These are phyloP conservation scores for Drosophila ambigua DNA, from an alignment of 1,140 invertebrate species.

Conservation along the genomic window DNA sequence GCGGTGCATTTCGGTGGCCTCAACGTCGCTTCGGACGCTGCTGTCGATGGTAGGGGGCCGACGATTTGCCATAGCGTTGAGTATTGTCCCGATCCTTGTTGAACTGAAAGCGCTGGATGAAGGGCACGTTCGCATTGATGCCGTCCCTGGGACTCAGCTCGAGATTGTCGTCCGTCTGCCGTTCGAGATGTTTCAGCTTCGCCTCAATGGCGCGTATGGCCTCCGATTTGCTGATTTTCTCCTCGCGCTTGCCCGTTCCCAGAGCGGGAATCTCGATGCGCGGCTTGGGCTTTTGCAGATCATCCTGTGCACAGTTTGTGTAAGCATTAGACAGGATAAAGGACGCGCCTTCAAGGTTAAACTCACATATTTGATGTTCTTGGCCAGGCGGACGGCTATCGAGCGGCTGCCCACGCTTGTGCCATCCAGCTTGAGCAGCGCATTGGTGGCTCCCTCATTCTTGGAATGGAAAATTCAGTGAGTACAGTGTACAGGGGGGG, in stretches of 20 bases:
- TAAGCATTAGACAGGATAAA: background rate
- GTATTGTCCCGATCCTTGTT: constrained; percentile 84
- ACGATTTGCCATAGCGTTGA: constrained; percentile 53
- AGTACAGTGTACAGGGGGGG: background rate
- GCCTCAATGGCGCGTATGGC: constrained; percentile 95
- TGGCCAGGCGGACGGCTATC: constrained; percentile 92
- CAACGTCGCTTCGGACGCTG: constrained; percentile 70
- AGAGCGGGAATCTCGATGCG: constrained; percentile 90
- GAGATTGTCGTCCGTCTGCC: constrained; percentile 89
- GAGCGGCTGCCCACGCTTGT: constrained; percentile 89
- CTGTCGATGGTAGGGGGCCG: constrained; percentile 71
- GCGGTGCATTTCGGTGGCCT: background rate
- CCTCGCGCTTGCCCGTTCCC: constrained; percentile 88
- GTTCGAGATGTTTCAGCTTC: constrained; percentile 92
- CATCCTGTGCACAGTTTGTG: constrained; percentile 85
- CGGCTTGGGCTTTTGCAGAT: constrained; percentile 89
- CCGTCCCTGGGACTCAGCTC: constrained; percentile 86
- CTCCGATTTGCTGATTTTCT: constrained; percentile 89
- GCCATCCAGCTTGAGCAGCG: constrained; percentile 90
- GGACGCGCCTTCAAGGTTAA: fast-evolving
- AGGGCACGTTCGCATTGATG: constrained; percentile 85
- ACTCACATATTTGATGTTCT: constrained; percentile 88
- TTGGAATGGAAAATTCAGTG: constrained; percentile 1
- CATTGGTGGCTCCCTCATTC: constrained; percentile 82
- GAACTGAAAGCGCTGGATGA: constrained; percentile 86